phyloP scores from a whole-genome alignment of 2,888 invertebrate genomes.

The Leucozona laternaria region DNA sequence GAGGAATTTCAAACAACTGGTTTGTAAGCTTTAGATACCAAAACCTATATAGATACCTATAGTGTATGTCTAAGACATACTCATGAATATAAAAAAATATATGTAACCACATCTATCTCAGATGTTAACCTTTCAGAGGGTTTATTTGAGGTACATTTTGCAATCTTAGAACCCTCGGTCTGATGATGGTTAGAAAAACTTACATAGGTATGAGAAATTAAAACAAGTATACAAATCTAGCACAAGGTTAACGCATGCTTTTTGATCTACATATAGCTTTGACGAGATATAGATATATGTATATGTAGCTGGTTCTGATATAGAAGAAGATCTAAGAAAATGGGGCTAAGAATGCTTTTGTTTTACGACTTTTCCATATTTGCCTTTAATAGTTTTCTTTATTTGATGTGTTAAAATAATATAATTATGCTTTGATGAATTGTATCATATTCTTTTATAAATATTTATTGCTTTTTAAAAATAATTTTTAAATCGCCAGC shows the following conservation, averaged over 20 bases:
- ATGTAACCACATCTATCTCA: constrained; percentile 17
- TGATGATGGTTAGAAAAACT: constrained; percentile 54
- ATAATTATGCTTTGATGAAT: neutral
- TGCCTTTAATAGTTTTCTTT: neutral
- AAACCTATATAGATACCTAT: neutral
- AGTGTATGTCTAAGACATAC: neutral
- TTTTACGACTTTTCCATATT: neutral
- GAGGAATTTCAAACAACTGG: constrained; percentile 23
- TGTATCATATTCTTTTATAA: neutral
- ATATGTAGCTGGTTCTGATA: neutral
- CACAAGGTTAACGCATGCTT: constrained; percentile 54
- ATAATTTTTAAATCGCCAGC: too few relatives aligned
- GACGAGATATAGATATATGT: neutral
- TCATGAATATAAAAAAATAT: neutral
- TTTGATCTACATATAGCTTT: constrained; percentile 19
- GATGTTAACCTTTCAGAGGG: constrained; percentile 54
- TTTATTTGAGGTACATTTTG: constrained; percentile 28
- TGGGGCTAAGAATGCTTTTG: constrained; percentile 1
- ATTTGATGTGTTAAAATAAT: neutral
- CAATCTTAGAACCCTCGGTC: constrained; percentile 66
- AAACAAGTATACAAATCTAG: constrained; percentile 34
- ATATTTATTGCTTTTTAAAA: too few relatives aligned
- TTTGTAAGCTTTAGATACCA: constrained; percentile 2
- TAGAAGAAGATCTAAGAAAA: constrained; percentile 43
- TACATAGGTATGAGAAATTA: constrained; percentile 13